phyloP scores from a whole-genome alignment of 1,140 invertebrate species.

The Philopotamus ludificatus region DNA sequence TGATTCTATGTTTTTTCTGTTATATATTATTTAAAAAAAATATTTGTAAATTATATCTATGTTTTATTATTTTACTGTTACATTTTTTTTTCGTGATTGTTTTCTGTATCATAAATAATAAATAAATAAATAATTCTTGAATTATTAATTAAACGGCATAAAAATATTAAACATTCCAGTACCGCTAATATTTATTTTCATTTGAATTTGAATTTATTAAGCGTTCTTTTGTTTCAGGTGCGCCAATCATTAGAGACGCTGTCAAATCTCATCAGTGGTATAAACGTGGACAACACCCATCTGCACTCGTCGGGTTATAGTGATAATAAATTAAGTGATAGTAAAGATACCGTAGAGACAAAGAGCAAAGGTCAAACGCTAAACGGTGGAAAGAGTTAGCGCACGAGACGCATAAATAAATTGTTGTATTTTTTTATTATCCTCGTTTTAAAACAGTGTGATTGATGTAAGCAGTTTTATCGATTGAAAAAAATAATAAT shows the following conservation, averaged over 20 bases:
- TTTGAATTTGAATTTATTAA: slow-evolving; percentile 40
- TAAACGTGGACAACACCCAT: slow-evolving; percentile 32
- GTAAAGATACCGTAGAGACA: slow-evolving; percentile 5
- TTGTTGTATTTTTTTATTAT: slow-evolving; percentile 6
- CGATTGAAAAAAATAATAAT: slow-evolving; percentile 14
- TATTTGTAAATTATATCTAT: no score
- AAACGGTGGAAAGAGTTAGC: slow-evolving; percentile 21
- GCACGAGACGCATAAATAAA: neutral
- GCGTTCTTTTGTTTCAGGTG: slow-evolving; percentile 50
- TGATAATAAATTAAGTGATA: slow-evolving; percentile 14
- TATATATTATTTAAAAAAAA: no score
- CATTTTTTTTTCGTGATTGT: no score
- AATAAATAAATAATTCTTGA: no score
- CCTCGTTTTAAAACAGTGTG: slow-evolving; percentile 14
- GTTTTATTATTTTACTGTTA: no score
- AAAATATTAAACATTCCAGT: neutral
- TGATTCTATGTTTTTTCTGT: no score
- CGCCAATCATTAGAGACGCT: slow-evolving; percentile 62
- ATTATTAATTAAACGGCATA: no score
- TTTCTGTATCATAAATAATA: no score
- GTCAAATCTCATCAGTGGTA: slow-evolving; percentile 55
- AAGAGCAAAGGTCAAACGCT: neutral
- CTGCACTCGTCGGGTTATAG: neutral
- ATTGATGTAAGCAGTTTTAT: neutral
- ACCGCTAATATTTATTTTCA: neutral